phyloP scores from a whole-genome alignment of 2,888 invertebrate species.

The Drosophila anceps region DNA sequence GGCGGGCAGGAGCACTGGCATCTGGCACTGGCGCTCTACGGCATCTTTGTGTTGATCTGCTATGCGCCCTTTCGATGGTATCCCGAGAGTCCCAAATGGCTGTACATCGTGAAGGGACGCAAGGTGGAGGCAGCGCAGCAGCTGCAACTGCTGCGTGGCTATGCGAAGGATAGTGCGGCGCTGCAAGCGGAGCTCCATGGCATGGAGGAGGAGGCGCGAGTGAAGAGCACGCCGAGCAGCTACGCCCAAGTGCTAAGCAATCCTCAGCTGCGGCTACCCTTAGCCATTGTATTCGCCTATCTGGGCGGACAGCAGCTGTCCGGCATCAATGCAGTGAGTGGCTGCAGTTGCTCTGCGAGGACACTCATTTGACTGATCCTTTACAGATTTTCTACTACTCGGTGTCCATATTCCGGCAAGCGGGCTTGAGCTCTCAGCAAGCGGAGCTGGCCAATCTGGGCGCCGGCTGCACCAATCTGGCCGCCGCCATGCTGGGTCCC shows the following conservation, averaged over 20 bases:
- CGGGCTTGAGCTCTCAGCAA: constrained; percentile 87
- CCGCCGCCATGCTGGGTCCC: constrained; percentile 89
- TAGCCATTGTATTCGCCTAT: constrained; percentile 91
- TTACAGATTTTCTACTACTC: constrained; percentile 91
- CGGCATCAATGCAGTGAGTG: constrained; percentile 93
- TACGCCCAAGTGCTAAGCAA: constrained; percentile 87
- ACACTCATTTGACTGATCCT: neutral
- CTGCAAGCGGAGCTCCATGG: constrained; percentile 88
- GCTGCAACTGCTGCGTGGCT: constrained; percentile 88
- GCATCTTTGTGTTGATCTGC: constrained; percentile 89
- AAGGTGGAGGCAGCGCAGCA: constrained; percentile 88
- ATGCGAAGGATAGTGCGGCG: constrained; percentile 80
- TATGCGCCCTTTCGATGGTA: constrained; percentile 88
- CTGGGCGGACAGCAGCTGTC: constrained; percentile 94
- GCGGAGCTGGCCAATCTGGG: constrained; percentile 92
- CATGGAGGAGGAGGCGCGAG: constrained; percentile 86
- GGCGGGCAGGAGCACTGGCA: constrained; percentile 91
- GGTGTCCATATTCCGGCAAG: constrained; percentile 90
- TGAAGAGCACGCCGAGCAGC: constrained; percentile 86
- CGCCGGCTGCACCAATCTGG: constrained; percentile 90
- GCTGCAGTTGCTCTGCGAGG: neutral
- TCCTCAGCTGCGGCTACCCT: constrained; percentile 88
- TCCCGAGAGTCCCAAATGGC: constrained; percentile 96
- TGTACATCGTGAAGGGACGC: constrained; percentile 89
- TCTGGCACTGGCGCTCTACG: constrained; percentile 90